phyloP scores from a whole-genome alignment of 2,888 invertebrate genomes.

The Hirtodrosophila cameraria region DNA sequence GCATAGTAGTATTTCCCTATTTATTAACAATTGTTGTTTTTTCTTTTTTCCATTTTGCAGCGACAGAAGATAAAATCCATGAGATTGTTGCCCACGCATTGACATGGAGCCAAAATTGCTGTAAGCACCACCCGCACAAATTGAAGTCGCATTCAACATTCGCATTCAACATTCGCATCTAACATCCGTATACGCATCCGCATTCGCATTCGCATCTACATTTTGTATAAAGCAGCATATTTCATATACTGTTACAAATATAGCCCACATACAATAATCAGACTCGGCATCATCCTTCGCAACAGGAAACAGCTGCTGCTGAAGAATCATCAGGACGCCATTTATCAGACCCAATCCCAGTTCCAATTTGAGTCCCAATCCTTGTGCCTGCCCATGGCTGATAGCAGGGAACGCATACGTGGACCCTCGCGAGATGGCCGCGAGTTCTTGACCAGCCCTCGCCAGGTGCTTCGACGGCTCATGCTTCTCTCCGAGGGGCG shows the following conservation, averaged over 20 bases:
- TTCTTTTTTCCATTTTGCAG: constrained; percentile 42
- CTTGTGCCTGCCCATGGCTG: constrained; percentile 85
- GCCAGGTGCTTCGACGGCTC: constrained; percentile 88
- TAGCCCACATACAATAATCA: constrained; percentile 36
- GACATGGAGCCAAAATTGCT: constrained; percentile 67
- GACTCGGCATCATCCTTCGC: constrained; percentile 35
- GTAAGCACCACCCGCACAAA: constrained; percentile 53
- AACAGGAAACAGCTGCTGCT: constrained; percentile 78
- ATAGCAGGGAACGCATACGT: constrained; percentile 90
- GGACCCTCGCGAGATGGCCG: constrained; percentile 86
- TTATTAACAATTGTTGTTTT: constrained; percentile 57
- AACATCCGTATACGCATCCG: constrained; percentile 37
- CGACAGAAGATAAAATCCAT: constrained; percentile 10
- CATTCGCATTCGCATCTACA: constrained; percentile 39
- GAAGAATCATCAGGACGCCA: constrained; percentile 79
- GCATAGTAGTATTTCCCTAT: constrained; percentile 59
- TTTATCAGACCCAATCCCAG: constrained; percentile 41
- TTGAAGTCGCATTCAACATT: constrained; percentile 49
- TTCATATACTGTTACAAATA: constrained; percentile 20
- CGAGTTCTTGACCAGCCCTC: constrained; percentile 87
- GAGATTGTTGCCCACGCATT: constrained; percentile 27
- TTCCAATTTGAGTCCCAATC: constrained; percentile 47
- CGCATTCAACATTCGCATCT: too few relatives aligned
- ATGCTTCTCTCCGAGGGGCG: constrained; percentile 93
- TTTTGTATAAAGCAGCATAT: constrained; percentile 57